Evolutionary conservation across 2,797 vertebrate species (phyloP).

Genomic region (Sebastolobus altivelis): DNA sequence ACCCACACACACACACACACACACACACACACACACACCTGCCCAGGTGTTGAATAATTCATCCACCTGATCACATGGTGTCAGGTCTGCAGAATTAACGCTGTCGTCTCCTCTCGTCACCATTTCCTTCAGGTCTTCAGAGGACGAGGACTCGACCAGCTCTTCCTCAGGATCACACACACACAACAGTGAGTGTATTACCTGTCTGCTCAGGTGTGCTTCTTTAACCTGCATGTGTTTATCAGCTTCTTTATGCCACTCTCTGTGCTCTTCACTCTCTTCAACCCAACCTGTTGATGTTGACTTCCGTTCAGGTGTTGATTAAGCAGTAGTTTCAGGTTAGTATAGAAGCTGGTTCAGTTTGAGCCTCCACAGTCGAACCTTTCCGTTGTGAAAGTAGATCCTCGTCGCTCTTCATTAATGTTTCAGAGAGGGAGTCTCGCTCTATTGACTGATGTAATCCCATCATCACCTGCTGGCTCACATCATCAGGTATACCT

Average conservation of each 20-base stretch:
- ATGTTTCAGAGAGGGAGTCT: slow-evolving; percentile 75
- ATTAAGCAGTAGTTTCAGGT: background rate
- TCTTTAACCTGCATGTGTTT: slow-evolving; percentile 1
- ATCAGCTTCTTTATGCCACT: background rate
- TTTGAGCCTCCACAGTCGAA: background rate
- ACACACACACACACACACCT: background rate
- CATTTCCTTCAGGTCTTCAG: slow-evolving; percentile 18
- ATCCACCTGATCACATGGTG: slow-evolving; percentile 57
- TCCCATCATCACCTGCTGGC: slow-evolving; percentile 35
- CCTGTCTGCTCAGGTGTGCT: slow-evolving; percentile 24
- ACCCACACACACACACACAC: slow-evolving; percentile 20
- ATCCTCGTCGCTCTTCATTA: slow-evolving; percentile 66
- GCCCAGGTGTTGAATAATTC: slow-evolving; percentile 64
- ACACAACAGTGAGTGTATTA: slow-evolving; percentile 39
- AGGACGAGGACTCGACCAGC: slow-evolving; percentile 6
- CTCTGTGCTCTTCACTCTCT: background rate
- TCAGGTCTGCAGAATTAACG: slow-evolving; percentile 37
- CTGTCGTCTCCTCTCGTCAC: background rate
- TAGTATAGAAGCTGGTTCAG: background rate
- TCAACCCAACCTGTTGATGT: background rate
- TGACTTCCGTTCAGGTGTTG: background rate
- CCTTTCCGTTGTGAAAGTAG: slow-evolving; percentile 62
- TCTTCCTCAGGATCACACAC: background rate
- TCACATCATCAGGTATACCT: background rate
- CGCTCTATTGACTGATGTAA: slow-evolving; percentile 53